Percentiles rank a stretch among this genome's conserved stretches.
Evolutionary conservation across 2,888 invertebrate genomes (phyloP).

Genomic region (Dorcus parallelipipedus): DNA sequence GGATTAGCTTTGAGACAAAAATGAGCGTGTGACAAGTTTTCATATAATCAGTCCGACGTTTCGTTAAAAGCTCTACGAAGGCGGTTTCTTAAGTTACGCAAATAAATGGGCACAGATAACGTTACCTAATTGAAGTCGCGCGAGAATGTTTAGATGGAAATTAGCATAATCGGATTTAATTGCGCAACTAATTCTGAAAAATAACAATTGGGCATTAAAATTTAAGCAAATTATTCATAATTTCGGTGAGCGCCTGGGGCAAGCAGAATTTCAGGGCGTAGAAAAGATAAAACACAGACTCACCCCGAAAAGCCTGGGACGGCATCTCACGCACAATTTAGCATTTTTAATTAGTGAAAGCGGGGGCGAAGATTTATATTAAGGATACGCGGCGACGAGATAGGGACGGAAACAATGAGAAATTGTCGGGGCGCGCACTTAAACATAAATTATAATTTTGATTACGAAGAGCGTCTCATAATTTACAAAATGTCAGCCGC

Average conservation of each 20-base stretch:
- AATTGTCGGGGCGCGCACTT: conserved; percentile 33
- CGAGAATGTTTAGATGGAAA: not conserved
- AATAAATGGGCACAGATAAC: conserved; percentile 11
- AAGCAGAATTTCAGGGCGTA: not conserved
- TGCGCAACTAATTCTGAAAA: not conserved
- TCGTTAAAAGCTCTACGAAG: too few species aligned
- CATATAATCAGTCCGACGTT: too few species aligned
- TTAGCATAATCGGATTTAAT: too few species aligned
- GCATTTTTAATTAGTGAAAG: conserved; percentile 47
- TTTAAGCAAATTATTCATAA: not conserved
- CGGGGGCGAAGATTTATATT: conserved; percentile 43
- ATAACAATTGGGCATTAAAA: not conserved
- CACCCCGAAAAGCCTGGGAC: conserved; percentile 31
- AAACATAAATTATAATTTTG: conserved; percentile 40
- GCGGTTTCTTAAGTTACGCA: not conserved
- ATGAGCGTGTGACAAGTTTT: too few species aligned
- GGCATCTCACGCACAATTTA: conserved; percentile 47
- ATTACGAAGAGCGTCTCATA: conserved; percentile 27
- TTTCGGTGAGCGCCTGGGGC: not conserved
- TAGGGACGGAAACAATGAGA: conserved; percentile 36
- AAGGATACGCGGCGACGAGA: conserved; percentile 1
- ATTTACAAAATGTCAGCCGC: conserved; percentile 19
- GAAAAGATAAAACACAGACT: conserved; percentile 3
- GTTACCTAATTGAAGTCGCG: not conserved
- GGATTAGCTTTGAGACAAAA: too few species aligned